Base-by-base conservation (phyloP, 1,140 invertebrate genomes). In the Stratiolaelaps scimitus region DNA sequence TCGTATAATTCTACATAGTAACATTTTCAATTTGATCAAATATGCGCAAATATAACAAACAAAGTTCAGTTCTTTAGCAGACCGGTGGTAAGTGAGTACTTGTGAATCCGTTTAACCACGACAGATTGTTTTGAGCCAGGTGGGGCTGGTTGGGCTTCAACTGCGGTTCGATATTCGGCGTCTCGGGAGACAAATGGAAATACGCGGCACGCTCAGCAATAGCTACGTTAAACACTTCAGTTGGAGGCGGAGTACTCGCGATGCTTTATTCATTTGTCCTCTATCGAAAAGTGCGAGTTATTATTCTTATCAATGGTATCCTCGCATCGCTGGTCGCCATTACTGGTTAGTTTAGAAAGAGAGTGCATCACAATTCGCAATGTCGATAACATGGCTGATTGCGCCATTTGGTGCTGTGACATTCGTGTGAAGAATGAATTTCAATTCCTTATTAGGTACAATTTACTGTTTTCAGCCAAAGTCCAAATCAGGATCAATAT, bases 101-200 rank as follows among this genome's bases (percentile, higher is more conserved):
- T n/a, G n/a, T n/a, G 44, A n/a, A n/a, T 45, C 13, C 44, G 44
- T 45, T 45, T 45, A 13, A 45, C 13, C 44, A 13, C 44, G 43
- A n/a, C 15, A 20, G 17, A 65, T 40, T 44, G 13, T 28, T 48
- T 53, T 28, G 47, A 66, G 65, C n/a, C 40, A 72, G 72, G 72
- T 92, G 89, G 87, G 89, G 89, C 0, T 92, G 89, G 89, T 76
- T 93, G 44, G 89, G 88, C 5, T 92, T 93, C 71, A 93, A 94
- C 75, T 91, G 88, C 64, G 89, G 89, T 23, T 77, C 77, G 40
- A 79, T 77, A 34, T 80, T 79, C 69, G 77, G 85, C 73, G 80
- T 86, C 19, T 82, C 81, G 48, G 83, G 83, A 5, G 79, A 81
- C 7, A 85, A 84, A 75, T 90, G 87, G 87, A 82, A 88, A 72